Conservation (phyloP, 2,797 vertebrate species). For the Acridotheres tristis region DNA sequence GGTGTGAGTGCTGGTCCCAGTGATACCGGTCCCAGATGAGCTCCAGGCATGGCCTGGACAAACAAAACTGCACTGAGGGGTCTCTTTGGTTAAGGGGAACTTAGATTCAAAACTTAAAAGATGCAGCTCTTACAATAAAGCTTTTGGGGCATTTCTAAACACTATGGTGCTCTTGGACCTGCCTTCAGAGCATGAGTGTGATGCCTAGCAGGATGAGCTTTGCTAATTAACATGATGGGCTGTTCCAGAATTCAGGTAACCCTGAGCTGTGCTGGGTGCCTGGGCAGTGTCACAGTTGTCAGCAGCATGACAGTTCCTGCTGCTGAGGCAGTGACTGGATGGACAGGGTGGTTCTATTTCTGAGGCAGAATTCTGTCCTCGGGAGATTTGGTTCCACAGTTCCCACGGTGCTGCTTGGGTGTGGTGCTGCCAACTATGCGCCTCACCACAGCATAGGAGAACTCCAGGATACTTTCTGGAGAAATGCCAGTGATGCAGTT, state of each 20-base stretch:
- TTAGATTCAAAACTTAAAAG: neutral
- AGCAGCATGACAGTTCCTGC: accelerated
- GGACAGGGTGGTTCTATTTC: neutral
- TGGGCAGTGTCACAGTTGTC: neutral
- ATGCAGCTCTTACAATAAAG: neutral
- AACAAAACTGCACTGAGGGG: neutral
- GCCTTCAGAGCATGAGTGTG: accelerated
- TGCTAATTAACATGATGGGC: neutral
- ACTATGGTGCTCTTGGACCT: neutral
- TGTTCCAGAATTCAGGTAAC: neutral
- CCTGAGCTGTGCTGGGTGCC: neutral
- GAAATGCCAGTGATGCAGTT: constrained; percentile 89
- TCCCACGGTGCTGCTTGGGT: neutral
- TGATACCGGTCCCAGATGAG: accelerated
- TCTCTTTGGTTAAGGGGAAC: neutral
- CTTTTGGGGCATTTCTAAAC: neutral
- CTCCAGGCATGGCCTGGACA: neutral
- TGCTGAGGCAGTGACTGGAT: accelerated
- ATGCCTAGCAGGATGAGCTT: accelerated
- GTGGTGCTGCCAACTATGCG: constrained; percentile 69
- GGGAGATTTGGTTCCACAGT: too few species aligned
- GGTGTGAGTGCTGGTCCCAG: neutral
- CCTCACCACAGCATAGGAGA: constrained; percentile 79
- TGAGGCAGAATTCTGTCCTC: neutral
- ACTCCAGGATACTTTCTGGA: constrained; percentile 82